A percentile compares a stretch with the other conserved stretches of the same genome.
Conservation (phyloP, 2,113 vertebrate species). For the Platycercus adscitus region DNA sequence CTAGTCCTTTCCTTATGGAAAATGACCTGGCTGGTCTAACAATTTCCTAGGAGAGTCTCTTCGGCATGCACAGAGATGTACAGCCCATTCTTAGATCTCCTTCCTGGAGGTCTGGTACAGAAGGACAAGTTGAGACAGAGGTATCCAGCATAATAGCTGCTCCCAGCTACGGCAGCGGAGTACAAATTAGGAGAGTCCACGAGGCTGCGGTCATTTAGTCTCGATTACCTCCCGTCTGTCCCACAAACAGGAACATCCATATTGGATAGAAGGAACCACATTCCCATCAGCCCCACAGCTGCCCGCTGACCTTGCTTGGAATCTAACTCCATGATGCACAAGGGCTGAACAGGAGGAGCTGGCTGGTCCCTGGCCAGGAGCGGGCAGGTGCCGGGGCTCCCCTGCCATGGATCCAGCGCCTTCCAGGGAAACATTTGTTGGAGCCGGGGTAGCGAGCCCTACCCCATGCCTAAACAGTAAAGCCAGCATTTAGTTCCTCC, state of each 20-base stretch:
- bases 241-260: rapidly evolving
- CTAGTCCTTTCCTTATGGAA: background rate
- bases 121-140: background rate
- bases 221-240: rapidly evolving
- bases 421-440: background rate
- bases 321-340: rapidly evolving
- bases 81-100: background rate
- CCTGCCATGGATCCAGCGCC: background rate
- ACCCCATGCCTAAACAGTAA: conserved; percentile 4
- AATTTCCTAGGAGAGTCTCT: background rate
- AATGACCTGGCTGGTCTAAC: background rate
- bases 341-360: background rate
- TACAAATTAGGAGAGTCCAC: rapidly evolving
- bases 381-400: background rate
- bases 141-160: background rate
- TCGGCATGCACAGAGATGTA: background rate
- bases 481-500: conserved; percentile 40
- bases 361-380: background rate
- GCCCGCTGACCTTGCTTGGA: background rate
- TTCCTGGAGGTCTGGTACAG: background rate
- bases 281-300: background rate
- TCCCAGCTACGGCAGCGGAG: background rate
- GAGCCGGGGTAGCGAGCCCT: background rate
- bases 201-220: background rate
- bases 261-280: background rate